phyloP scores from a whole-genome alignment of 2,888 invertebrate species.

The Chouioia cunea region DNA sequence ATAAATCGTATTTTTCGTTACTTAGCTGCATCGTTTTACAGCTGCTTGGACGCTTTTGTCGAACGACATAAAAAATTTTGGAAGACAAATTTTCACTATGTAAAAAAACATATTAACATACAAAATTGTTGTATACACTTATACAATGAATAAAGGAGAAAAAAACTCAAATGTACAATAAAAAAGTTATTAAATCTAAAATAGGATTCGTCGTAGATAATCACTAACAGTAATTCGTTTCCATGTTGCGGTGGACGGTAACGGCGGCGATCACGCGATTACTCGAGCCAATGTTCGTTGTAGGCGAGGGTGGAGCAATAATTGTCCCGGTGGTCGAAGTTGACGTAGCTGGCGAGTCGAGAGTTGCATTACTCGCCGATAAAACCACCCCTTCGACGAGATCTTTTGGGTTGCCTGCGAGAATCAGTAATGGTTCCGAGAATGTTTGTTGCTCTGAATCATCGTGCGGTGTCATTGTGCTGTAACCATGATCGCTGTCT shows the following conservation, averaged over 20 bases:
- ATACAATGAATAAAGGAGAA: neutral
- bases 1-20: neutral
- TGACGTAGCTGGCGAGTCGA: slow-evolving; percentile 42
- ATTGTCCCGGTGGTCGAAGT: slow-evolving; percentile 51
- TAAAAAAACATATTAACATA: slow-evolving; percentile 1
- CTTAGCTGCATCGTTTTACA: neutral
- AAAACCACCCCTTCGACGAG: slow-evolving; percentile 32
- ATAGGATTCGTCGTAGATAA: neutral
- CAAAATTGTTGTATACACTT: slow-evolving; percentile 6
- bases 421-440: slow-evolving; percentile 68
- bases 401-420: slow-evolving; percentile 56
- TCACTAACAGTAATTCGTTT: slow-evolving; percentile 74
- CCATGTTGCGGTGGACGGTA: slow-evolving; percentile 90
- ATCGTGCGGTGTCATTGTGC: slow-evolving; percentile 93
- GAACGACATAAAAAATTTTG: slow-evolving; percentile 40
- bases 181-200: neutral
- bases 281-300: slow-evolving; percentile 71
- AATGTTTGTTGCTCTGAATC: slow-evolving; percentile 88
- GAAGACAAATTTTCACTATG: slow-evolving; percentile 44
- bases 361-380: slow-evolving; percentile 29
- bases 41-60: slow-evolving; percentile 36
- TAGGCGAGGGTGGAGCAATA: slow-evolving; percentile 69
- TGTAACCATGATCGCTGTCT: slow-evolving; percentile 95
- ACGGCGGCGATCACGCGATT: slow-evolving; percentile 87
- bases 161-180: too few species aligned